Percentiles rank a stretch among this genome's conserved stretches.
Conservation (phyloP, 2,888 invertebrate genomes). For the Apamea epomidion region DNA sequence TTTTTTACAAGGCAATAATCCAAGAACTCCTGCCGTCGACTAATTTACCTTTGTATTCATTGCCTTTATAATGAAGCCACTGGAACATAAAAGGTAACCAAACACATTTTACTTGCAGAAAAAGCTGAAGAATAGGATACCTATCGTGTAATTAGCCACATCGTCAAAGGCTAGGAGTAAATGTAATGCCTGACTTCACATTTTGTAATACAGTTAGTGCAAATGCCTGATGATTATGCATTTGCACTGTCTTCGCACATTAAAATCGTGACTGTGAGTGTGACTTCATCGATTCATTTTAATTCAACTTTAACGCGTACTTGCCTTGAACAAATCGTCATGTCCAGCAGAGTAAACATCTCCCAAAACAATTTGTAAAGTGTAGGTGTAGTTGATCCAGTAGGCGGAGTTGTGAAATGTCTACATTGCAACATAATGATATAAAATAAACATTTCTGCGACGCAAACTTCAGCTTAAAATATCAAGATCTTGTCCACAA, state of each 20-base stretch:
- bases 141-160: conserved; percentile 10
- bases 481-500: conserved; percentile 41
- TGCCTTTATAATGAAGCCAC: conserved; percentile 39
- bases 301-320: conserved; percentile 20
- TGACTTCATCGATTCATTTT: conserved; percentile 21
- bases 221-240: conserved; percentile 34
- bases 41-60: conserved; percentile 47
- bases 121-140: conserved; percentile 19
- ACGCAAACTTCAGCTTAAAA: conserved; percentile 68
- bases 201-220: conserved; percentile 29
- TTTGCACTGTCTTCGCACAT: conserved; percentile 37
- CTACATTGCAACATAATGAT: conserved; percentile 74
- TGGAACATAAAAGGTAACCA: conserved; percentile 8
- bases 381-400: conserved; percentile 78
- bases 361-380: conserved; percentile 68
- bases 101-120: conserved; percentile 21
- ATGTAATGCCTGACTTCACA: conserved; percentile 18
- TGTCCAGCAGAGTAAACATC: conserved; percentile 71
- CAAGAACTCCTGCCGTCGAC: conserved; percentile 25
- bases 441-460: conserved; percentile 72
- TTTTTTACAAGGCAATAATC: conserved; percentile 35
- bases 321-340: conserved; percentile 58
- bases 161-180: conserved; percentile 1
- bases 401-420: conserved; percentile 82
- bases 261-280: conserved; percentile 29